Evolutionary conservation across 2,797 vertebrate species (phyloP), one percentile per base, ranked within the genome.

Genomic region (Periophthalmus magnuspinnatus): DNA sequence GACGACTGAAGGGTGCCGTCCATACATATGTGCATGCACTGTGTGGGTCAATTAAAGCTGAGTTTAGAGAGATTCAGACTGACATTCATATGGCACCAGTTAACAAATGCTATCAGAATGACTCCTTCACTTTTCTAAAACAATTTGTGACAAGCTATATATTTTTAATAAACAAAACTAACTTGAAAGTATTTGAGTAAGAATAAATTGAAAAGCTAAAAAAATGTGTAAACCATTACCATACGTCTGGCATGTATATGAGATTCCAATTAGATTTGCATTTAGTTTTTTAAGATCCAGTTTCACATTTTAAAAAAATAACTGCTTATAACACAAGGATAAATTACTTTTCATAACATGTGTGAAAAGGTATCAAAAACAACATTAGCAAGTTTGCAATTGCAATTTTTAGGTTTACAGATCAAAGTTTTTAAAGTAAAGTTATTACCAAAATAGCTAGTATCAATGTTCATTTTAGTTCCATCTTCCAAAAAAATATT

Each of bases 1-100:
- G 86, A 89, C 79, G 80, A 78, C 81, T 84, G 87, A 45, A 91
- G 86, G 89, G 86, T 84, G 82, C 85, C 88, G 78, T 90, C 85
- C 72, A 69, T 78, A 83, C 78, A 88, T 81, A 77, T 85, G 70
- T 76, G 72, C 56, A 73, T 68, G 66, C 71, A 81, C 70, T 79
- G 76, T 88, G 80, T 78, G 68, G 71, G 47, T 57, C 19, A 24
- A 71, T 69, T 45, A 79, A 65, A 74, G 74, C 24, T 45, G 34
- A 71, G 66, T 68, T 81, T 72, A 81, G 75, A 81, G 71, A 60
- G 34, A 33, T 69, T 60, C 64, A 75, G 65, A 56, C 66, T 68
- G 70, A 72, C 66, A 76, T 33, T 81, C 71, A 80, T 66, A 79
- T 19, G 59, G 68, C 47, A 69, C 58, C 54, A 82, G 67, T 71